A percentile compares a stretch with the other conserved stretches of the same genome.
Evolutionary conservation across 2,113 vertebrate species (phyloP).

Genomic region (Gnathonemus echidnorhynchus): DNA sequence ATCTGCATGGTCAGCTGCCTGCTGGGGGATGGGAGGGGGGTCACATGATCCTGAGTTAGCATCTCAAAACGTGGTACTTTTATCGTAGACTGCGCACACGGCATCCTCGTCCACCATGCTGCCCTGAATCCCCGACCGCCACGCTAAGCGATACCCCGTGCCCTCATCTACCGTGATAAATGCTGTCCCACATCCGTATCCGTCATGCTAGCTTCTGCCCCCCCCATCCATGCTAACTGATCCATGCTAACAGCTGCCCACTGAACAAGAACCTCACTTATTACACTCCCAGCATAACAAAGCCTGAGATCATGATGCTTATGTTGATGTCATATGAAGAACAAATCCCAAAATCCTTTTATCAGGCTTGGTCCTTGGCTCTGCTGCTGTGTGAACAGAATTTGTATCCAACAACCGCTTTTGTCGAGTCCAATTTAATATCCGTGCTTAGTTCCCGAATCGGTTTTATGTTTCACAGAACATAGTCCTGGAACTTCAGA

Average conservation of each 20-base stretch:
- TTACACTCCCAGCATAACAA: not conserved
- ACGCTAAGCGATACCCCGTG: not conserved
- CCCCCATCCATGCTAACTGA: not conserved
- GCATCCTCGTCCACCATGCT: not conserved
- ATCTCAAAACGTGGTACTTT: not conserved
- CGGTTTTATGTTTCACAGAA: not conserved
- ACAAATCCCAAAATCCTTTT: not conserved
- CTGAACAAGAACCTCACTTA: not conserved
- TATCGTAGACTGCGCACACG: not conserved
- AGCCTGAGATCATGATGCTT: not conserved
- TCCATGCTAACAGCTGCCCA: not conserved
- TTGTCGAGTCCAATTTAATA: not conserved
- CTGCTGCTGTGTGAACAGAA: not conserved
- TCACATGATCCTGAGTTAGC: not conserved
- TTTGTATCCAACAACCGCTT: not conserved
- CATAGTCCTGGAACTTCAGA: not conserved
- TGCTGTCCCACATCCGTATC: not conserved
- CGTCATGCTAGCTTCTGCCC: not conserved
- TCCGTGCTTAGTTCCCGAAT: not conserved
- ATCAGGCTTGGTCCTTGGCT: not conserved
- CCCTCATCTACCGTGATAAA: not conserved
- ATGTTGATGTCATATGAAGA: not conserved
- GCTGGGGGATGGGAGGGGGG: not conserved
- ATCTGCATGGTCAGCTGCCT: conserved; percentile 9
- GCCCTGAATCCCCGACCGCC: not conserved